These are phyloP conservation scores for Puntigrus tetrazona DNA, from an alignment of 2,113 vertebrate species.

Conservation along the genomic window DNA sequence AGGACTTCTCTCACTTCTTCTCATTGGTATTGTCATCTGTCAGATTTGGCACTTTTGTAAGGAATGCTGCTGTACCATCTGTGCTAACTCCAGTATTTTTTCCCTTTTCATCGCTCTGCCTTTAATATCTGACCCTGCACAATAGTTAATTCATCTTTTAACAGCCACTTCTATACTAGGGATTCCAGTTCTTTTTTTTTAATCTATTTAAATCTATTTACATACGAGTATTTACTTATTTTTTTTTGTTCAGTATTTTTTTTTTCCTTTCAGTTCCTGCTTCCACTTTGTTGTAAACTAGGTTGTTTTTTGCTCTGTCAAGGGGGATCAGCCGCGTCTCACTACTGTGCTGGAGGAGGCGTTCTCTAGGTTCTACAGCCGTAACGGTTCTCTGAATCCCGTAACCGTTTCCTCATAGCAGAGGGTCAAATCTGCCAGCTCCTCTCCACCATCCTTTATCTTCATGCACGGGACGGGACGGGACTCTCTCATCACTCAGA, in stretches of 20 bases:
- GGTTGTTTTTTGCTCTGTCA: constrained; percentile 16
- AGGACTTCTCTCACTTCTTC: constrained; percentile 15
- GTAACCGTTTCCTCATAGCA: constrained; percentile 95
- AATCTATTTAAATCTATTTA: neutral
- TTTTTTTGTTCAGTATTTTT: neutral
- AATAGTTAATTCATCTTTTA: neutral
- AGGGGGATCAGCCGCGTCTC: constrained; percentile 93
- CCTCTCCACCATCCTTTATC: constrained; percentile 40
- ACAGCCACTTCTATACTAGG: neutral
- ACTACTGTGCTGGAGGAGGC: constrained; percentile 95
- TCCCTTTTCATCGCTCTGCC: neutral
- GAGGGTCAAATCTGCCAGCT: constrained; percentile 32
- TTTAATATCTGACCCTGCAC: neutral
- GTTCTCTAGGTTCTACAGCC: constrained; percentile 92
- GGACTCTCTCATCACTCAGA: constrained; percentile 59
- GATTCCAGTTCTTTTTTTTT: neutral
- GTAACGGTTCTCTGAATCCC: constrained; percentile 88
- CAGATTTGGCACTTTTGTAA: constrained; percentile 5
- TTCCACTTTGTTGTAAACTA: neutral
- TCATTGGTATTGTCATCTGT: constrained; percentile 25
- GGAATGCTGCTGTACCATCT: constrained; percentile 35
- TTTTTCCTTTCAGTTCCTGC: neutral
- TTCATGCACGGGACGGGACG: constrained; percentile 52
- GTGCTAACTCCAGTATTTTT: neutral
- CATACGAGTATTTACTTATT: neutral